Percentiles rank a stretch among this genome's conserved stretches.
Conservation (phyloP, 2,888 invertebrate species). For the Venusia cambrica region DNA sequence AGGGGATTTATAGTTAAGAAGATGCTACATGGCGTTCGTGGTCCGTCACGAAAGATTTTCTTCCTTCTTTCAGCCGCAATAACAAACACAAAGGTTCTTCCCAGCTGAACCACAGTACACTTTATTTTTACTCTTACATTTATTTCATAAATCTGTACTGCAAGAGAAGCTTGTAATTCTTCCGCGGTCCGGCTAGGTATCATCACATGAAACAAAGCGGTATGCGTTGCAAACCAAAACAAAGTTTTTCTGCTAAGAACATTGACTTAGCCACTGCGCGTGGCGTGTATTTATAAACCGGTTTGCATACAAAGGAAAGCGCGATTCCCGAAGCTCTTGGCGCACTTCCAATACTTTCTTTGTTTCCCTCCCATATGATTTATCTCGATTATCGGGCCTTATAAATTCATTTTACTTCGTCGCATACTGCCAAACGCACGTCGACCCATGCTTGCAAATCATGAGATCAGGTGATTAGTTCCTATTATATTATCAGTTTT, state of each 20-base stretch:
- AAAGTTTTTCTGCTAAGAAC: constrained; percentile 40
- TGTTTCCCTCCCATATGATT: constrained; percentile 61
- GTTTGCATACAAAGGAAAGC: constrained; percentile 63
- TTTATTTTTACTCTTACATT: too few species aligned
- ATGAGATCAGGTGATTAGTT: constrained; percentile 17
- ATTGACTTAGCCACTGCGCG: constrained; percentile 47
- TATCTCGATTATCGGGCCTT: constrained; percentile 27
- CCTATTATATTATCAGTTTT: too few species aligned
- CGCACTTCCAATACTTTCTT: constrained; percentile 57
- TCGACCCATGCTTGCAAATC: constrained; percentile 15
- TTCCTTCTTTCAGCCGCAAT: too few species aligned
- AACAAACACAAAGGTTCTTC: too few species aligned
- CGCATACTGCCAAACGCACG: constrained; percentile 22
- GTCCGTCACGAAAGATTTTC: too few species aligned
- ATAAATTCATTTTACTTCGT: constrained; percentile 33
- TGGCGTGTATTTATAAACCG: constrained; percentile 41
- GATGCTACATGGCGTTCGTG: too few species aligned
- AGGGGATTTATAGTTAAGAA: too few species aligned
- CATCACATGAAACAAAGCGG: constrained; percentile 14
- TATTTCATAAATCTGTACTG: too few species aligned
- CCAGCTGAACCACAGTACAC: too few species aligned
- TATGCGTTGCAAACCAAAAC: constrained; percentile 30
- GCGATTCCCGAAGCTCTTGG: constrained; percentile 49
- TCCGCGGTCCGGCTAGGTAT: constrained; percentile 4
- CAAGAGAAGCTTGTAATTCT: too few species aligned